Base-by-base conservation (phyloP, 1,140 invertebrate species). In the Hylaeus volcanicus region DNA sequence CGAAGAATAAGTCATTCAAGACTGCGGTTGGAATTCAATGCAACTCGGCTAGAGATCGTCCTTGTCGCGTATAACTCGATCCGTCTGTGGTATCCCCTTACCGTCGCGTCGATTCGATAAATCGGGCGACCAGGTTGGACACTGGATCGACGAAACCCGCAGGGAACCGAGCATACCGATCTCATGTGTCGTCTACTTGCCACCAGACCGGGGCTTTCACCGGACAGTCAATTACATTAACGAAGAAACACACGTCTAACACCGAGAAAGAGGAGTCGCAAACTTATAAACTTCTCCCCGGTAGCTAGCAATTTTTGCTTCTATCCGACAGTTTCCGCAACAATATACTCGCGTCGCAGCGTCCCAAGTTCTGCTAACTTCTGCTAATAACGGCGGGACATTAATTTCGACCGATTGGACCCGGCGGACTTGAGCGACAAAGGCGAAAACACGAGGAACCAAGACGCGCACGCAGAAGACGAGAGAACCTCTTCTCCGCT, bases 381-480 rank as follows among this genome's bases (percentile, higher is more conserved):
- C 90, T 90, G 88, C 88, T 92, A 92, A 92, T 92, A 92, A 92
- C 89, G 87, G 87, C 78, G 83, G 77, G 86, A 90, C 91, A 91
- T 92, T 93, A 92, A 92, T 92, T 92, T 90, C 90, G 81, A 86
- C 86, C 92, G 89, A 92, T 92, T 91, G 89, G 89, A 88, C 90
- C 90, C 89, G 90, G 78, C 83, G 88, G 91, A 86, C 85, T 83
- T 88, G 79, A 85, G 85, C 78, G 81, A 79, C 81, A 78, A 81
- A 74, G 56, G 63, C 48, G 74, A 72, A 74, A 74, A 76, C 71
- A 58, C 26, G 41, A 80, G 51, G 58, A 81, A 74, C 1, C 74
- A 79, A 51, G 48, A 63, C 56, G 48, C 77, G 80, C 15, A 41
- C 56, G 63, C 60, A 26, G 11, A 80, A 26, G 41, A 84, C 9